A percentile compares a stretch with the other conserved stretches of the same genome.
phyloP scores from a whole-genome alignment of 1,140 invertebrate genomes.

The Palaemon carinicauda region DNA sequence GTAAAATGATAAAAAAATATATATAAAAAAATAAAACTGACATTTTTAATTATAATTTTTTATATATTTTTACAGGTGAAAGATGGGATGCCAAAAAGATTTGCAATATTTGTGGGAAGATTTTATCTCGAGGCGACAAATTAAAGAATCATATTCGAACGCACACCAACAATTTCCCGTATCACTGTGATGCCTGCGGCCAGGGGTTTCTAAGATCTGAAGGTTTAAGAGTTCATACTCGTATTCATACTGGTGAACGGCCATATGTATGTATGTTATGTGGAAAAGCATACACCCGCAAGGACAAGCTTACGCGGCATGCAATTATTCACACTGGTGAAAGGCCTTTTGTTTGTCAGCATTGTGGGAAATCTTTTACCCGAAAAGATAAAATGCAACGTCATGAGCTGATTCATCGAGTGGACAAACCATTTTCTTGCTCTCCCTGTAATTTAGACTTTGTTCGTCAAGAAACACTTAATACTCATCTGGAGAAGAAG shows the following conservation, averaged over 20 bases:
- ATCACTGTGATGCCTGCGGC: slow-evolving; percentile 41
- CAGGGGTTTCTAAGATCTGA: slow-evolving; percentile 47
- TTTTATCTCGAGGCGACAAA: slow-evolving; percentile 46
- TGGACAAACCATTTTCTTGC: slow-evolving; percentile 46
- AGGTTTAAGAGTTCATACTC: slow-evolving; percentile 34
- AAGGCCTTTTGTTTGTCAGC: slow-evolving; percentile 47
- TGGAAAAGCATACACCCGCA: slow-evolving; percentile 41
- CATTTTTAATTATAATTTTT: no score
- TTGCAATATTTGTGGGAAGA: slow-evolving; percentile 49
- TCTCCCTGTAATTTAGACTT: slow-evolving; percentile 45
- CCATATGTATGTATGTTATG: slow-evolving; percentile 42
- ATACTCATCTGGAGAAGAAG: slow-evolving; percentile 42
- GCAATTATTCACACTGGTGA: slow-evolving; percentile 49
- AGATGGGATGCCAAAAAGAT: slow-evolving; percentile 47
- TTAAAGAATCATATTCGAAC: slow-evolving; percentile 52
- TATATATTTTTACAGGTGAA: slow-evolving; percentile 31
- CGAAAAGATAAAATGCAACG: slow-evolving; percentile 48
- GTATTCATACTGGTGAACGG: slow-evolving; percentile 45
- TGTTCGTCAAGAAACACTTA: slow-evolving; percentile 45
- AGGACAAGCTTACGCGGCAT: slow-evolving; percentile 48
- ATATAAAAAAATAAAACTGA: no score
- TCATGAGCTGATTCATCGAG: slow-evolving; percentile 44
- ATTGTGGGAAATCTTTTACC: slow-evolving; percentile 45
- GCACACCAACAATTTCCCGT: slow-evolving; percentile 45
- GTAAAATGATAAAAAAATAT: no score